A percentile compares a stretch with the other conserved stretches of the same genome.
These are phyloP conservation scores for Xiphophorus birchmanni DNA, from an alignment of 2,797 vertebrate genomes.

Conservation along the genomic window DNA sequence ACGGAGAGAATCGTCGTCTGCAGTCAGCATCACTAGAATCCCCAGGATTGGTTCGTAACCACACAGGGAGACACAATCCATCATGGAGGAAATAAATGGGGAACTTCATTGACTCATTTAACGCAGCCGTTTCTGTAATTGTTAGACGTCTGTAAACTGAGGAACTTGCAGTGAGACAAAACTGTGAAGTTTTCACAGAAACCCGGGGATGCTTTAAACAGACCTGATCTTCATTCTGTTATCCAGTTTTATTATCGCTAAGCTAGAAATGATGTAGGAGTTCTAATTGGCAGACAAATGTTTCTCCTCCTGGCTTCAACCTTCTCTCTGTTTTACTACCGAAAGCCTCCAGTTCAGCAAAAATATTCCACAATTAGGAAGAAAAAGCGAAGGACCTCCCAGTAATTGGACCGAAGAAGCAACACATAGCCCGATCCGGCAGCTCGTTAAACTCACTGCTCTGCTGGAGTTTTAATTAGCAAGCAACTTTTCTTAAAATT, in stretches of 20 bases:
- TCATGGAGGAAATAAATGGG: not conserved
- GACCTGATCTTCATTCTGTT: conserved; percentile 14
- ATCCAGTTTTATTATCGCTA: conserved; percentile 14
- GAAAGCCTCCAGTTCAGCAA: conserved; percentile 14
- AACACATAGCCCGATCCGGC: conserved; percentile 13
- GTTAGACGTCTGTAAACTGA: not conserved
- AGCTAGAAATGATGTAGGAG: conserved; percentile 41
- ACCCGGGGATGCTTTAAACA: not conserved
- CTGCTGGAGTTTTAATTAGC: conserved; percentile 23
- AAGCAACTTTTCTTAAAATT: conserved; percentile 4
- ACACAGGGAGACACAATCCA: not conserved
- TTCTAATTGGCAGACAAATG: conserved; percentile 42
- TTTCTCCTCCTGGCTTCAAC: conserved; percentile 12
- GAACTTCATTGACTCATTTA: not conserved
- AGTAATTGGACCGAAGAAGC: conserved; percentile 9
- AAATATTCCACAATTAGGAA: conserved; percentile 20
- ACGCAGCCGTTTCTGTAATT: not conserved
- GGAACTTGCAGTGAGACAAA: not conserved
- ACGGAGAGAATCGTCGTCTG: not conserved
- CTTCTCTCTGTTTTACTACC: conserved; percentile 23
- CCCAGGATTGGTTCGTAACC: not conserved
- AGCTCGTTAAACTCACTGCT: conserved; percentile 27
- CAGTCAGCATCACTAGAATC: not conserved
- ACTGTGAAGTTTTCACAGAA: not conserved
- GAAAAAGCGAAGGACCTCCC: conserved; percentile 5